Percentiles rank a stretch among this genome's conserved stretches.
Conservation (phyloP, 2,888 invertebrate genomes). For the Eupithecia inturbata region DNA sequence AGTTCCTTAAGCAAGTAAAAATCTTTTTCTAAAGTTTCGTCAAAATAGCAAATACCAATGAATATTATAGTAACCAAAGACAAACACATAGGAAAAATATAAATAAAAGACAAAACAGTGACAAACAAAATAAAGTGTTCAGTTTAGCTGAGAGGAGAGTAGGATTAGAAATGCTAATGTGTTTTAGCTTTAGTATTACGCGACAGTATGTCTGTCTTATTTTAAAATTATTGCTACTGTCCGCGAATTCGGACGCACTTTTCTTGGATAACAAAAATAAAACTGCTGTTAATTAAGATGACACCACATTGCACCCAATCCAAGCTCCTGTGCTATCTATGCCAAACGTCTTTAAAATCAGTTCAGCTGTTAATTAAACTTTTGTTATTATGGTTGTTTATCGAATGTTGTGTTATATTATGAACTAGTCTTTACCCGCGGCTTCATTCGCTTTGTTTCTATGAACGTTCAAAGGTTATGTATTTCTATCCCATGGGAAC, state of each 20-base stretch:
- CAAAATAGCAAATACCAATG: not conserved
- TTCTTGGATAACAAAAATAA: not conserved
- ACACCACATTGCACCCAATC: not conserved
- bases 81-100: not conserved
- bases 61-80: not conserved
- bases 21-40: not conserved
- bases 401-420: too few relatives aligned
- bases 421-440: too few relatives aligned
- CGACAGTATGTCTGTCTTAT: too few relatives aligned
- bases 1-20: conserved; percentile 17
- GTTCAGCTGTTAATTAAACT: too few relatives aligned
- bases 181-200: too few relatives aligned
- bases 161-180: too few relatives aligned
- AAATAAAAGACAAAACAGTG: not conserved
- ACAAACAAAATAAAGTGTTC: not conserved
- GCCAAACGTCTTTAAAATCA: not conserved
- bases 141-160: not conserved
- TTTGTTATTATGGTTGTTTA: too few relatives aligned
- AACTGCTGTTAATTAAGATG: not conserved
- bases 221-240: not conserved
- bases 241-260: not conserved
- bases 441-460: too few relatives aligned
- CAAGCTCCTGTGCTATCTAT: not conserved
- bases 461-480: too few relatives aligned
- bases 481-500: too few relatives aligned